Percentiles rank a stretch among this genome's conserved stretches.
phyloP scores from a whole-genome alignment of 2,797 vertebrate species.

The Megaceryle alcyon region DNA sequence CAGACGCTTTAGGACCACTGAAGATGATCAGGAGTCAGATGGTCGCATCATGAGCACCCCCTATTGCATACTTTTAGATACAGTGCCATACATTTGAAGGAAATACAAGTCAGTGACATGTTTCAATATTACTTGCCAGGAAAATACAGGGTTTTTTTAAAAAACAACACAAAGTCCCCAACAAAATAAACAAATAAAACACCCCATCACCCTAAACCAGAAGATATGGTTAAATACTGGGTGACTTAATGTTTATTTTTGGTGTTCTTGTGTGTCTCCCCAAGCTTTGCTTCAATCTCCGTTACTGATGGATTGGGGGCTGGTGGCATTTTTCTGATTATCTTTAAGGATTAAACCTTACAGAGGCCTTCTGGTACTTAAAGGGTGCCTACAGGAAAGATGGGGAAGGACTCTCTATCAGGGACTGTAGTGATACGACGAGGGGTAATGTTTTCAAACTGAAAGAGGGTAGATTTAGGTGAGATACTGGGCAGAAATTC shows the following conservation, averaged over 20 bases:
- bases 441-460: neutral
- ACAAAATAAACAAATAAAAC: neutral
- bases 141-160: neutral
- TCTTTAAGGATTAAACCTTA: neutral
- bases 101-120: neutral
- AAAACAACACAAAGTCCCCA: neutral
- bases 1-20: neutral
- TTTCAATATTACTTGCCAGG: neutral
- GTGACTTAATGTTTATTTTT: neutral
- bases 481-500: neutral
- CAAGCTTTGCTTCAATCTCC: neutral
- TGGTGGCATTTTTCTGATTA: neutral
- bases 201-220: neutral
- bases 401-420: neutral
- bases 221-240: accelerated
- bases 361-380: neutral
- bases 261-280: neutral
- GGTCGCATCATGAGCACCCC: neutral
- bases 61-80: neutral
- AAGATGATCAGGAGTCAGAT: neutral
- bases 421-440: neutral
- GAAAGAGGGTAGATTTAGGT: neutral
- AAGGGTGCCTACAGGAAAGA: too few relatives aligned
- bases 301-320: neutral
- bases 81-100: neutral